A percentile compares a stretch with the other conserved stretches of the same genome.
These are phyloP conservation scores for Lampris incognitus DNA, from an alignment of 2,113 vertebrate species.

Conservation along the genomic window DNA sequence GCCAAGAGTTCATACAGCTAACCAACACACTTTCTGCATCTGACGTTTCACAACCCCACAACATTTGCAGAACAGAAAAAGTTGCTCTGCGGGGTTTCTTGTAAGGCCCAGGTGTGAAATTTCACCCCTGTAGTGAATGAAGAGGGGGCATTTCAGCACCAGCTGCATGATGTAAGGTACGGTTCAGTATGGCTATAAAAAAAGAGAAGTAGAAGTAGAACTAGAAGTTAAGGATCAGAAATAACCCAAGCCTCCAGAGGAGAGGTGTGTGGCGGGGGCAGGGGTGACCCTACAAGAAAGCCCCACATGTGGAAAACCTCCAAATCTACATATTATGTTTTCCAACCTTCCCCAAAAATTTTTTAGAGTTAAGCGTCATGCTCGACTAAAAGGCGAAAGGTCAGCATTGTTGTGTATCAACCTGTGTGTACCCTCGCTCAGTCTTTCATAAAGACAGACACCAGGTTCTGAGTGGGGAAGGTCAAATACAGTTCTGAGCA, in stretches of 20 bases:
- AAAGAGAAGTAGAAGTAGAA: slow-evolving; percentile 41
- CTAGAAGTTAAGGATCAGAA: slow-evolving; percentile 33
- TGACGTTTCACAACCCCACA: background rate
- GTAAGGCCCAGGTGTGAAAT: background rate
- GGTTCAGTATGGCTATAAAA: slow-evolving; percentile 1
- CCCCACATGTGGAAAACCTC: background rate
- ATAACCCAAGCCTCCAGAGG: slow-evolving; percentile 1
- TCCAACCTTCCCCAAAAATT: background rate
- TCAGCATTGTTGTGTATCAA: no score
- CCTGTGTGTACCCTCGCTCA: no score
- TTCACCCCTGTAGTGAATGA: background rate
- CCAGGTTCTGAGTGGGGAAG: no score
- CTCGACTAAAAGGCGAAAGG: no score
- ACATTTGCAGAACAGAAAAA: background rate
- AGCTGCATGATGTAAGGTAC: slow-evolving; percentile 36
- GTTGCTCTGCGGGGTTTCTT: background rate
- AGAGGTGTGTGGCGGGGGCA: background rate
- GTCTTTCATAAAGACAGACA: no score
- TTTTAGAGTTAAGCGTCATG: no score
- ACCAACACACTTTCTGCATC: background rate
- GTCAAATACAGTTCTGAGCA: no score
- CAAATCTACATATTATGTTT: background rate
- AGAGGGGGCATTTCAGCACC: background rate
- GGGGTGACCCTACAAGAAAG: slow-evolving; percentile 20
- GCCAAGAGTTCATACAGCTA: background rate